A percentile compares a stretch with the other conserved stretches of the same genome.
Evolutionary conservation across 64 coral and sea anemone genomes (phyloP).

Genomic region (Actinia equina): DNA sequence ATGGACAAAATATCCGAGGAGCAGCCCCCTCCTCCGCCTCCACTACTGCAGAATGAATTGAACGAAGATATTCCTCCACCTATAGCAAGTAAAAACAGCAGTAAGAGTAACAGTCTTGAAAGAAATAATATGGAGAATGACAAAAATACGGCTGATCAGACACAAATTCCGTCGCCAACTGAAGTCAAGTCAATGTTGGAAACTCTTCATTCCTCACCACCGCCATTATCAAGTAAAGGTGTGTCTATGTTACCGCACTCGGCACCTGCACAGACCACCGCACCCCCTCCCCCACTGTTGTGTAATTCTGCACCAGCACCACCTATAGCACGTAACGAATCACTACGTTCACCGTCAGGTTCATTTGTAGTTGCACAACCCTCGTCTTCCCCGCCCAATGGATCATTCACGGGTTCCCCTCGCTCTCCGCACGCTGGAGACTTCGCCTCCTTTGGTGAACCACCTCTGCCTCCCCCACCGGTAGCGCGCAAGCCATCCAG

Average conservation of each 20-base stretch:
- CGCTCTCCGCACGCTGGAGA: background rate
- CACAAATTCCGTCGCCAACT: background rate
- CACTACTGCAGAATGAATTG: constrained; percentile 9
- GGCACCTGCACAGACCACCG: constrained; percentile 20
- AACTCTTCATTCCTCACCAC: constrained; percentile 30
- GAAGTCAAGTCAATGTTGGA: constrained; percentile 10
- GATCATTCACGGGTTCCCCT: background rate
- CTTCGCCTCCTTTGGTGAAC: background rate
- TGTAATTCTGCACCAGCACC: constrained; percentile 5
- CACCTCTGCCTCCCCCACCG: constrained; percentile 18
- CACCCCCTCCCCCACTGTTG: constrained; percentile 16
- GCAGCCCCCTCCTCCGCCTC: constrained; percentile 50
- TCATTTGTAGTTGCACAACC: background rate
- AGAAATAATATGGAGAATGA: background rate
- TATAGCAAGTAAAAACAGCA: background rate
- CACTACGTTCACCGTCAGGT: constrained; percentile 9
- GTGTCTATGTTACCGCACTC: constrained; percentile 22
- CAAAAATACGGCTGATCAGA: background rate
- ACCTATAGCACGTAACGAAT: constrained; percentile 14
- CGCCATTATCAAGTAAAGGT: constrained; percentile 9
- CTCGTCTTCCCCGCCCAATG: constrained; percentile 9
- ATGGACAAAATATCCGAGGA: constrained; percentile 35
- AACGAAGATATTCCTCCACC: background rate
- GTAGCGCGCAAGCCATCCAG: constrained; percentile 29
- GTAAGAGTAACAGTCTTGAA: background rate